Evolutionary conservation across 2,797 vertebrate species (phyloP), one percentile per base, ranked within the genome.

Genomic region (Nyctibius grandis): DNA sequence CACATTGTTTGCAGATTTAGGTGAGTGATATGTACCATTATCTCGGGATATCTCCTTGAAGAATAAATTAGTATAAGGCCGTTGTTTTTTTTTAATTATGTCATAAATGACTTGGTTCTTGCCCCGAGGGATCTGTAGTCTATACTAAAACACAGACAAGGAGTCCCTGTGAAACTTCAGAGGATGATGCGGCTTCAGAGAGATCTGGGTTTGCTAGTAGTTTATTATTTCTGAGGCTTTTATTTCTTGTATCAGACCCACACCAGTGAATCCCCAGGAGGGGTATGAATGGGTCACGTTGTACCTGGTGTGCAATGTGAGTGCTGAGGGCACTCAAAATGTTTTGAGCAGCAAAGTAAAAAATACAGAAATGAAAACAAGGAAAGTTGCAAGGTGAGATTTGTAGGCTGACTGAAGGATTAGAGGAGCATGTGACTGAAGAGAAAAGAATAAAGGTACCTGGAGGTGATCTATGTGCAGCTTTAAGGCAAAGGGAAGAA

Each of bases 11-110:
- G 91, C 59, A 93, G 93, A 87, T 96, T 33, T 61, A 76, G n/a
- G 18, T 53, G 70, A 81, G 29, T 36, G 73, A 85, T 88, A 73
- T 4, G 21, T 61, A 54, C 50, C 31, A 5, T 78, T 95, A 89
- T 94, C 77, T 96, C 47, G 82, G 77, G 65, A 28, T 88, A 88
- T 87, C 88, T 96, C 54, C 95, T 93, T 95, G 91, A 93, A 91
- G 84, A 83, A 53, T 91, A 47, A 94, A 67, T 87, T 93, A 94
- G 48, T 89, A 9, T 92, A 91, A 56, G 82, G 72, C 72, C 5
- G 11, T 89, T 95, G 89, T 72, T 94, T 91, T 47, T 75, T 78
- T 65, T 95, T 79, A 93, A 95, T 91, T 96, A 79, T 63, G 36
- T 94, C 70, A 68, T 96, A 94, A 95, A 88, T 95, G 86, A 89